Evolutionary conservation across 2,888 invertebrate genomes (phyloP), one percentile per base, ranked within the genome.

Genomic region (Tryphoninae sp.): DNA sequence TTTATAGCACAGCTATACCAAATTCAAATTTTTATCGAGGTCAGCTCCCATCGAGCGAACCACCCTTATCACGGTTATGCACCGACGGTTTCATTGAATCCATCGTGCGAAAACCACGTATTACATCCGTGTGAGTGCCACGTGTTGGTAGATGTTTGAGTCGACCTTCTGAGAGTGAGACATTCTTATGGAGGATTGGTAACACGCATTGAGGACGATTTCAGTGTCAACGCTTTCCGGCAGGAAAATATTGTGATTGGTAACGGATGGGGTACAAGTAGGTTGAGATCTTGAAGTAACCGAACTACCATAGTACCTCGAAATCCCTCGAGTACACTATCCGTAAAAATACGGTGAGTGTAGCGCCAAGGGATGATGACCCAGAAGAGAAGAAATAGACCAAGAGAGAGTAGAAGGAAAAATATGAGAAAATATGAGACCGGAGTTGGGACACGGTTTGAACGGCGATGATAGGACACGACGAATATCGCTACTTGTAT

Each of bases 231-330:
- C 58, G 42, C 45, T 53, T 23, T 42, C 40, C 3, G 67, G 8
- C 53, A 69, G 64, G 62, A 68, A 83, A 83, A 83, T 83, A 85
- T 73, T 79, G 78, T 62, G 78, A 86, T 83, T 83, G 77, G 71
- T 76, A 53, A 59, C 45, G 72, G 19, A 51, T 53, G 33, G 2
- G 19, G 42, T 33, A 33, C 9, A 78, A 3, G 16, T 9, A 55
- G 69, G 16, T 55, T 58, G 19, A 13, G 7, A 81, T 80, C 74
- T 78, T 69, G 40, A 86, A 69, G 81, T 80, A 72, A 65, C 22
- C 26, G 45, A 19, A 71, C 11, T 55, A 64, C n/a, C 23, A 22
- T 64, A 51, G 62, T 68, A n/a, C 3, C 16, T 55, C 23, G 11
- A 23, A 22, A 53, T 9, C 33, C 53, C 55, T 45, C 22, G 42